Conservation (phyloP, 2,888 invertebrate species). For the Euzetes globulus region DNA sequence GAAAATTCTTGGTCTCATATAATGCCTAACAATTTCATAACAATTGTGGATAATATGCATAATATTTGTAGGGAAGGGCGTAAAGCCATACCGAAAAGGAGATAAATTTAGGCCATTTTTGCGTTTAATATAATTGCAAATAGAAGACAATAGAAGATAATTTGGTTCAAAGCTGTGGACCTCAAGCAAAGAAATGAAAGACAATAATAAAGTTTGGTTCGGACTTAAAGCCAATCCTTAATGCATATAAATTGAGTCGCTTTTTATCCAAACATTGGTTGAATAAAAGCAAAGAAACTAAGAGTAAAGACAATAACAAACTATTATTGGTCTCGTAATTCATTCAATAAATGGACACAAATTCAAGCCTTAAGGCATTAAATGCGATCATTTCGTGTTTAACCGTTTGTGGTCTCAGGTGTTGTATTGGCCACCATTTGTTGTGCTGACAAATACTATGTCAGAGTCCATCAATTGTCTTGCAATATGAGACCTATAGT, state of each 20-base stretch:
- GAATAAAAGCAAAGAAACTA: constrained; percentile 18
- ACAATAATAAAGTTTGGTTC: not conserved
- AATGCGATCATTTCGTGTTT: constrained; percentile 15
- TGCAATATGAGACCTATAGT: constrained; percentile 11
- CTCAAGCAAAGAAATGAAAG: not conserved
- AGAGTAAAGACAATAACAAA: constrained; percentile 20
- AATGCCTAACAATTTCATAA: not conserved
- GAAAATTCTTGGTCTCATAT: constrained; percentile 12
- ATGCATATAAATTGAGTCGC: constrained; percentile 11
- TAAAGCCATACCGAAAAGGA: not conserved
- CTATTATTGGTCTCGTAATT: constrained; percentile 13
- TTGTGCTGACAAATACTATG: constrained; percentile 15
- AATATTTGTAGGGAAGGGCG: not conserved
- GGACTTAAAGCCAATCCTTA: constrained; percentile 1
- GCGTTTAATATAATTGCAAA: constrained; percentile 23
- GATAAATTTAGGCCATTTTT: not conserved
- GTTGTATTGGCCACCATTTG: constrained; percentile 25
- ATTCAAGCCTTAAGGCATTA: constrained; percentile 26
- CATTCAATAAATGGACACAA: constrained; percentile 25
- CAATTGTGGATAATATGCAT: constrained; percentile 3
- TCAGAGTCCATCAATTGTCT: constrained; percentile 26
- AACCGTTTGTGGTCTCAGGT: constrained; percentile 24
- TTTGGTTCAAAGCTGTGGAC: not conserved
- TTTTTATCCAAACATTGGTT: constrained; percentile 10
- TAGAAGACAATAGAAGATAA: constrained; percentile 10